These are phyloP conservation scores for Ctenosaura bakeri DNA, from an alignment of 2,797 vertebrate species.

Conservation along the genomic window DNA sequence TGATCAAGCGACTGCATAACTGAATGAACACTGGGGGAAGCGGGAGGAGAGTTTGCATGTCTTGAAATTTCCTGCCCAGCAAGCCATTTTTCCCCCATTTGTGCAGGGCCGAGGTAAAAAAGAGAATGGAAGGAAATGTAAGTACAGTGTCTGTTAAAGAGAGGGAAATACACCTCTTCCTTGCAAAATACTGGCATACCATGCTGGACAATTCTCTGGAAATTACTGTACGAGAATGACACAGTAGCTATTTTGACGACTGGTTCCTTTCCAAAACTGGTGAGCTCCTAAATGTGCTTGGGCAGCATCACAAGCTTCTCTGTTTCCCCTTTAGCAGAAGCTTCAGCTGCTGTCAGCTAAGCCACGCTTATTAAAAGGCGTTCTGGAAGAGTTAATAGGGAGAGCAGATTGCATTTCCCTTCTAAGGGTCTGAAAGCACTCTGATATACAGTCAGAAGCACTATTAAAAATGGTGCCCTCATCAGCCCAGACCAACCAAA, in stretches of 20 bases:
- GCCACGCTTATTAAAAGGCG: not conserved
- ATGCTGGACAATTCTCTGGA: not conserved
- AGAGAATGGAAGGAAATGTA: not conserved
- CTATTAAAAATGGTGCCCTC: not conserved
- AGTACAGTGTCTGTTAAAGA: not conserved
- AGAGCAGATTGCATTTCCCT: not conserved
- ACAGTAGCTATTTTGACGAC: slow-evolving; percentile 29
- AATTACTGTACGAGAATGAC: slow-evolving; percentile 1
- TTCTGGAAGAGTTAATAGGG: slow-evolving; percentile 26
- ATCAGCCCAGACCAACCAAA: not conserved
- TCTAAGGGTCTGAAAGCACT: slow-evolving; percentile 4
- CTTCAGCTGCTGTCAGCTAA: slow-evolving; percentile 1
- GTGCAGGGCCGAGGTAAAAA: not conserved
- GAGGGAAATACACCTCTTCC: not conserved
- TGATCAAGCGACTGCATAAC: not conserved
- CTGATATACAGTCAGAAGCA: not conserved
- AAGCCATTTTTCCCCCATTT: not conserved
- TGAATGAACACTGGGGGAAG: not conserved
- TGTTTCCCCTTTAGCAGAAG: not conserved
- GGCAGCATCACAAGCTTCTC: not conserved
- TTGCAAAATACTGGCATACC: not conserved
- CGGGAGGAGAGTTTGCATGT: not conserved
- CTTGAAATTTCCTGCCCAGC: not conserved
- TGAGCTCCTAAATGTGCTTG: not conserved
- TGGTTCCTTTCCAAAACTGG: slow-evolving; percentile 7